Base-by-base conservation (phyloP, 2,797 vertebrate species). In the Silurus aristotelis region DNA sequence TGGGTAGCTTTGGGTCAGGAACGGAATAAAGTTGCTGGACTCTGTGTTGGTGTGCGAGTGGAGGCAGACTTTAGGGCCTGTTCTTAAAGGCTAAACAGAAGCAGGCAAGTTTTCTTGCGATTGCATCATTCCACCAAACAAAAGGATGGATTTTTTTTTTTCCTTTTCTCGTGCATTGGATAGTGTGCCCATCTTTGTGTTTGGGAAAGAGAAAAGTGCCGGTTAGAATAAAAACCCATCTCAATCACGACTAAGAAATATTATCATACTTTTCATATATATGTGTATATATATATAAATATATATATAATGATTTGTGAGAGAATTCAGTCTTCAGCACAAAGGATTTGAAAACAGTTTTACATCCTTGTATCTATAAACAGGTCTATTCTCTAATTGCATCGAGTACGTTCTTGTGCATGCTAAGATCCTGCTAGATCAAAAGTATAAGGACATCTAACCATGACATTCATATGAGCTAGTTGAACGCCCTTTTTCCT, bases 51-150 rank as follows among this genome's bases (percentile, higher is more conserved):
- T 25, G 48, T 68, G 70, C 3, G 27, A 38, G 70, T 67, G 77
- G 2, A 61, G 61, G 46, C 43, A 61, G 61, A 80, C 63, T 52
- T 63, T 20, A 52, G n/a, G 52, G 61, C 4, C 76, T 15, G 67
- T 60, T 71, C 64, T 52, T 68, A 38, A 38, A 38, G 64, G 63
- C n/a, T 27, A 68, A 48, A 55, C 63, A n/a, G 7, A 76, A 82
- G 61, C 60, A 85, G 84, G 52, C 71, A 43, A 22, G 87, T 89
- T 89, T 89, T 84, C 43, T 85, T 72, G 64, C 60, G 85, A 87
- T 89, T 89, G 89, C 89, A 88, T 89, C 89, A 88, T 87, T 88
- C 82, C 46, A 67, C 8, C 78, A 83, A 67, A 75, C 85, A 85
- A 72, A 83, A 84, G 82, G 85, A 83, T 67, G 64, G 31, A 77